These are phyloP conservation scores for Sula dactylatra DNA, from an alignment of 2,113 vertebrate genomes.

Conservation along the genomic window DNA sequence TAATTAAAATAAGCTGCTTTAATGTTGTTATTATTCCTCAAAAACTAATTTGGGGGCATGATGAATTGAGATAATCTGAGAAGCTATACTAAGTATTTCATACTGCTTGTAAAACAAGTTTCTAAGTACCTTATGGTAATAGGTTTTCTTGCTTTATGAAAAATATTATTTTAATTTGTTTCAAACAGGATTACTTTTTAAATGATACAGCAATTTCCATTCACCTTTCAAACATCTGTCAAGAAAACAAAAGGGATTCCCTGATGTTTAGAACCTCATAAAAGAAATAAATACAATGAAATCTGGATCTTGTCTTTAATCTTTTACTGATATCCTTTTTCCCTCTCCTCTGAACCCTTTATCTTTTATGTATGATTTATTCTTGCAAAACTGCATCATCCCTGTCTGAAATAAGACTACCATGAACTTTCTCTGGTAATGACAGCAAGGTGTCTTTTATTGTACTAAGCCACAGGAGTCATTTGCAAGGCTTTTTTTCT, in stretches of 20 bases:
- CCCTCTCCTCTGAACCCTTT: background rate
- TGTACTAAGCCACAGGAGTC: background rate
- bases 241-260: constrained; percentile 19
- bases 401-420: background rate
- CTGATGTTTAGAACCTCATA: background rate
- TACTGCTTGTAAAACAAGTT: background rate
- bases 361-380: background rate
- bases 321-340: background rate
- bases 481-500: background rate
- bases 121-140: background rate
- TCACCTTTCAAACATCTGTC: background rate
- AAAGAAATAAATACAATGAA: background rate
- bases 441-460: background rate
- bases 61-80: background rate
- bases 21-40: background rate
- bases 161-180: background rate
- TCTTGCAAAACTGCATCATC: background rate
- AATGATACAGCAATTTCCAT: background rate
- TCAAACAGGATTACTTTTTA: constrained; percentile 3
- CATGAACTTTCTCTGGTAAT: background rate
- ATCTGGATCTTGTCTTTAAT: background rate
- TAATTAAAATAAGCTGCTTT: background rate
- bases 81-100: background rate
- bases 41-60: background rate
- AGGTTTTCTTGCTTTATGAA: background rate